Base-by-base conservation (phyloP, 1,140 invertebrate genomes). In the Zaprionus kolodkinae region DNA sequence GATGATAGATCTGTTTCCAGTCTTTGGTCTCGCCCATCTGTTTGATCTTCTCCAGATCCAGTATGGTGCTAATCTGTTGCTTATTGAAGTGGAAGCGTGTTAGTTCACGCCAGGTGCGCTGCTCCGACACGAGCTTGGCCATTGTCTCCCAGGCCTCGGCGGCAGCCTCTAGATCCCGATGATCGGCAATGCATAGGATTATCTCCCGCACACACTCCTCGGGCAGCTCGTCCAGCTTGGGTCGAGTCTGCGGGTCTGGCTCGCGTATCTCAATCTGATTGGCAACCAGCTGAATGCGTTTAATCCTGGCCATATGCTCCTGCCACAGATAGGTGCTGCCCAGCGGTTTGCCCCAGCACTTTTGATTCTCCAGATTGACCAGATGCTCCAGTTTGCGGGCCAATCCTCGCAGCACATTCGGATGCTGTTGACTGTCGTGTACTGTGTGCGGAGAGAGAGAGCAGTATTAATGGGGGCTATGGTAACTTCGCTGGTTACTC, bases 141-240 rank as follows among this genome's bases (percentile, higher is more conserved):
- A 97, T 96, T 33, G 95, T 94, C 61, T 93, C 93, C 94, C 96
- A 96, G 4, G 96, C 94, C 72, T 93, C 92, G 17, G 94, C 94
- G 17, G 94, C 93, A 10, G 94, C 91, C 68, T 92, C 95, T 81
- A 99, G 94, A 93, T 99, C 98, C 88, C 95, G 95, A 93, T 99
- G 98, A 93, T 99, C 98, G 63, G 96, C 95, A 80, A 99, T 95
- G 89, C 97, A 95, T 12, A 97, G 93, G 55, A 99, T 94, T 60
- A 99, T 97, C 92, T 98, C 96, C 45, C 98, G 95, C 43, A 99
- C 95, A 87, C 98, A 97, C 92, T 99, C 99, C 86, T 97, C 96
- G 21, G 99, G 99, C 55, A 99, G 94, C 92, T 99, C 97, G 48
- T 97, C 94, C 83, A 99, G 95, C 83, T 97, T 97, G 10, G 97